Conservation (phyloP, 1,140 invertebrate species). For the Leptonema lineaticorne region DNA sequence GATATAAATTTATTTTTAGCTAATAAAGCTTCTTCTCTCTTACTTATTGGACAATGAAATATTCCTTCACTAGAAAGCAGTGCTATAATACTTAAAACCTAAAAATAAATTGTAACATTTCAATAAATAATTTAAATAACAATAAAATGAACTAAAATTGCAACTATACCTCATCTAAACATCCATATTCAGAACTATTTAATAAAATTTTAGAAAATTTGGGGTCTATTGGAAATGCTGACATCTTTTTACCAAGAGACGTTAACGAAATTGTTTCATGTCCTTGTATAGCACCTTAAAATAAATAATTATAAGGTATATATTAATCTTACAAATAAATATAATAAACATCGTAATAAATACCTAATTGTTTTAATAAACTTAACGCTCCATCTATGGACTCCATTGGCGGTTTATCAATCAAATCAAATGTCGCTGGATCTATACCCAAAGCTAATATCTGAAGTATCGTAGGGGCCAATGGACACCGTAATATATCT, state of each 20-base stretch:
- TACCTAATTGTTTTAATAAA: constrained; percentile 72
- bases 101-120: constrained; percentile 38
- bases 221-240: constrained; percentile 90
- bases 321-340: constrained; percentile 6
- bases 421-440: constrained; percentile 84
- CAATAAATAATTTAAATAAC: background rate
- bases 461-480: constrained; percentile 77
- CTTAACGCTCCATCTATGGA: constrained; percentile 67
- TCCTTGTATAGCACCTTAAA: constrained; percentile 51
- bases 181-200: constrained; percentile 73
- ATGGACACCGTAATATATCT: constrained; percentile 79
- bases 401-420: constrained; percentile 81
- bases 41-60: constrained; percentile 58
- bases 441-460: constrained; percentile 82
- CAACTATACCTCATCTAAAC: constrained; percentile 74
- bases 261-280: constrained; percentile 66
- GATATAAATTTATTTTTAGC: constrained; percentile 81
- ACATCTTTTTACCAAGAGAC: constrained; percentile 80
- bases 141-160: background rate
- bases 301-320: constrained; percentile 9
- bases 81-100: constrained; percentile 61
- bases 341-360: constrained; percentile 27
- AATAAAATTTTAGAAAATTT: constrained; percentile 83
- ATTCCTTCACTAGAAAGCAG: constrained; percentile 64
- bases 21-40: constrained; percentile 67